Percentiles rank a stretch among this genome's conserved stretches.
Evolutionary conservation across 2,888 invertebrate genomes (phyloP).

Genomic region (Drosophila multiciliata): DNA sequence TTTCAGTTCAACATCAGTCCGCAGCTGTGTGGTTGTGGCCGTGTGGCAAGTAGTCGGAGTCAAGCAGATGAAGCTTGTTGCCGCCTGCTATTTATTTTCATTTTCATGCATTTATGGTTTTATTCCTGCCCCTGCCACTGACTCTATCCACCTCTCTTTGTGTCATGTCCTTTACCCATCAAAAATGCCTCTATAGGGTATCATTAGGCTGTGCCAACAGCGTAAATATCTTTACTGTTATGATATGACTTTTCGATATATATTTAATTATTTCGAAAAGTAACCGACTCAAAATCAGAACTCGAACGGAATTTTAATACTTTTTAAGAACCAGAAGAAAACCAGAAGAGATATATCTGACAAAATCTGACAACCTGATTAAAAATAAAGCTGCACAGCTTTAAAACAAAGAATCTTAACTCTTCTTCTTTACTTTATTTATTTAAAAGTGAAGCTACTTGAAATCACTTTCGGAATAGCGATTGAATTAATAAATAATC

Average conservation of each 20-base stretch:
- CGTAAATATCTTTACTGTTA: not conserved
- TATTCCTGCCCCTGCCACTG: slow-evolving; percentile 43
- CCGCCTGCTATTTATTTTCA: slow-evolving; percentile 80
- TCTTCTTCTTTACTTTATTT: no score
- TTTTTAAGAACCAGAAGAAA: not conserved
- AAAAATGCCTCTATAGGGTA: not conserved
- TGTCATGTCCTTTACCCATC: not conserved
- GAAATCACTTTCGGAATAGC: no score
- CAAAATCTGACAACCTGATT: not conserved
- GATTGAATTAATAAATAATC: not conserved
- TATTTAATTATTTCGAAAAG: not conserved
- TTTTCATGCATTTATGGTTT: slow-evolving; percentile 80
- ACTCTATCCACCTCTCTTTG: not conserved
- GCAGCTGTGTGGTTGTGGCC: slow-evolving; percentile 2
- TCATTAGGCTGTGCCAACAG: not conserved
- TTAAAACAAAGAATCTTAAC: not conserved
- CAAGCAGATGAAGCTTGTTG: slow-evolving; percentile 35
- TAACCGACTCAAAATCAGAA: not conserved
- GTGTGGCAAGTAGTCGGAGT: slow-evolving; percentile 5
- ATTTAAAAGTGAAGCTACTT: no score
- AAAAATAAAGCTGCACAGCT: not conserved
- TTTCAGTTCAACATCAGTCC: slow-evolving; percentile 11
- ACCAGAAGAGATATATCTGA: not conserved
- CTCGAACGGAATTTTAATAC: not conserved
- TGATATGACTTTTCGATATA: not conserved